A percentile compares a stretch with the other conserved stretches of the same genome.
Evolutionary conservation across 2,113 vertebrate genomes (phyloP).

Genomic region (Pagrus major): DNA sequence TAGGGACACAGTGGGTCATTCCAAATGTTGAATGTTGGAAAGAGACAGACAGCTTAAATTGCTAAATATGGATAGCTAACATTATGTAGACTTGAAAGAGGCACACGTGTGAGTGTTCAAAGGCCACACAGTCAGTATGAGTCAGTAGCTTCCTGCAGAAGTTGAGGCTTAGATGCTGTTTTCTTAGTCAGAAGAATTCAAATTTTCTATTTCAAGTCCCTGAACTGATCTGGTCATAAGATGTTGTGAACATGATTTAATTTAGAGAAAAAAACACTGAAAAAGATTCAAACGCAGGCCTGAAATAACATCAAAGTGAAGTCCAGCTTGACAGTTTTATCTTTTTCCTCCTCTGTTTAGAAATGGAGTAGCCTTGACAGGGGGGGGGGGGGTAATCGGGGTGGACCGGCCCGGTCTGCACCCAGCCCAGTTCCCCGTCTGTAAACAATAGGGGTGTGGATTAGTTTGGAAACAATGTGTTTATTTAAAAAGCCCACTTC

Average conservation of each 20-base stretch:
- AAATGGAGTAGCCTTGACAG: conserved; percentile 75
- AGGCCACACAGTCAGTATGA: neutral
- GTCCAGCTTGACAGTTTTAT: conserved; percentile 57
- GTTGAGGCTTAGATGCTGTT: neutral
- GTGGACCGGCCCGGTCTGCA: conserved; percentile 68
- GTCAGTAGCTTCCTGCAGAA: neutral
- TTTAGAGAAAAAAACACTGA: neutral
- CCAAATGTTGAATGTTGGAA: neutral
- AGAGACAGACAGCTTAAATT: neutral
- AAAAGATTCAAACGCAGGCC: conserved; percentile 1
- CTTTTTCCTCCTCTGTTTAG: conserved; percentile 65
- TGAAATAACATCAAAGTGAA: conserved; percentile 65
- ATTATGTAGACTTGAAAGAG: neutral
- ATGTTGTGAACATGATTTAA: neutral
- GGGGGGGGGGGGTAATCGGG: conserved; percentile 58
- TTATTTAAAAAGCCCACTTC: conserved; percentile 87
- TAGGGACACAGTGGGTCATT: neutral
- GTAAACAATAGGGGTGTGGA: conserved; percentile 89
- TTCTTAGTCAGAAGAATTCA: neutral
- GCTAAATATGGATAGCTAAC: neutral
- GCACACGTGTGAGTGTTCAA: neutral
- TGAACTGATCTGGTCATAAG: neutral
- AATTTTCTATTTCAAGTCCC: neutral
- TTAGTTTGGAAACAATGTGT: conserved; percentile 90
- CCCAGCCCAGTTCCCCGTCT: conserved; percentile 80